These are phyloP conservation scores for Zoanthus gigantus DNA, from an alignment of 92 coral and sea anemone genomes.

Conservation along the genomic window DNA sequence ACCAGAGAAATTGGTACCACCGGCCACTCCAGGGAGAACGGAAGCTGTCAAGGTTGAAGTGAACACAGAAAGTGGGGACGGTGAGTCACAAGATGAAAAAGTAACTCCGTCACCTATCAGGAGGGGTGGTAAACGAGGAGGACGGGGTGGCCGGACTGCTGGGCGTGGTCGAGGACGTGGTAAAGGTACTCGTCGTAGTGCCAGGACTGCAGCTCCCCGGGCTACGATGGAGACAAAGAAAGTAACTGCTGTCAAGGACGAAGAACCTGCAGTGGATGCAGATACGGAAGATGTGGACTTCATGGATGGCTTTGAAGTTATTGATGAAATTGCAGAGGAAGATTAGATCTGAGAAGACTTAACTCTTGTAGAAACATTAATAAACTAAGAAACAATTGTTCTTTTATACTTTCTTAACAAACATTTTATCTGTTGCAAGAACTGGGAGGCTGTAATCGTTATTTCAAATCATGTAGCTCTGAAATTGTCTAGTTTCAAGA, in stretches of 20 bases:
- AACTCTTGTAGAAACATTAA: too few relatives aligned
- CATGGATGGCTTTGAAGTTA: constrained; percentile 95
- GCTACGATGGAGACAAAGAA: constrained; percentile 54
- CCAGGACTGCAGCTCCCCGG: constrained; percentile 41
- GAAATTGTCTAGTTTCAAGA: too few relatives aligned
- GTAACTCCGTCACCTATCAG: constrained; percentile 59
- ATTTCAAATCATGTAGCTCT: too few relatives aligned
- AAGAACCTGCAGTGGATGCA: constrained; percentile 44
- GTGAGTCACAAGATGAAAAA: constrained; percentile 52
- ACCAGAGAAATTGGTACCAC: background rate
- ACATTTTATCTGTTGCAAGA: too few relatives aligned
- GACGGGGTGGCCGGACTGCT: constrained; percentile 49
- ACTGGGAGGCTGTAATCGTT: too few relatives aligned
- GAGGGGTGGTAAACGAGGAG: constrained; percentile 60
- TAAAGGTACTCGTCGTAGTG: constrained; percentile 72
- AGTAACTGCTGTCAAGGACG: constrained; percentile 35
- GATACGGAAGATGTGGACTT: constrained; percentile 66
- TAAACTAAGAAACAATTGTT: too few relatives aligned
- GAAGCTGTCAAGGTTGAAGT: background rate
- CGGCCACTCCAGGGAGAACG: background rate
- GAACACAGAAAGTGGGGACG: constrained; percentile 8
- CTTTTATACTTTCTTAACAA: too few relatives aligned
- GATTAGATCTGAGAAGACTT: constrained; percentile 22
- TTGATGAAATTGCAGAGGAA: constrained; percentile 91
- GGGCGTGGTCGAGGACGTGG: constrained; percentile 88